Evolutionary conservation across 2,113 vertebrate genomes (phyloP).

Genomic region (Ictalurus punctatus): DNA sequence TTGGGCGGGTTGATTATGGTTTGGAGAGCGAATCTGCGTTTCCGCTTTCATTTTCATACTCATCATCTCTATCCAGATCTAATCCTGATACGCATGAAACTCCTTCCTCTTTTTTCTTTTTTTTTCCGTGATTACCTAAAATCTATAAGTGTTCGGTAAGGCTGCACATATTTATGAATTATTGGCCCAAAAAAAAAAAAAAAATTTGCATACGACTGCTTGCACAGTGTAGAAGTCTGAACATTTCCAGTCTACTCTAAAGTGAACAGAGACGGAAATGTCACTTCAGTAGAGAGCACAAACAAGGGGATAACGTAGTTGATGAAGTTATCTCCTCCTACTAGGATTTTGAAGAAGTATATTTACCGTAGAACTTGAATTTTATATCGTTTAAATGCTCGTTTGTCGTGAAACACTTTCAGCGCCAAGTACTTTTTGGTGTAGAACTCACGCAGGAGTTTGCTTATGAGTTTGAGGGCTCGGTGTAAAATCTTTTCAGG

Average conservation of each 20-base stretch:
- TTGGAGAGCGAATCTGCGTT: neutral
- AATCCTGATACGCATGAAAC: neutral
- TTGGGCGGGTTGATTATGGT: neutral
- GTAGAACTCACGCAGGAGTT: neutral
- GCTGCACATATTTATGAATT: constrained; percentile 37
- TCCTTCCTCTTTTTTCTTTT: constrained; percentile 17
- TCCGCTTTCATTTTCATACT: neutral
- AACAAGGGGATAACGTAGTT: neutral
- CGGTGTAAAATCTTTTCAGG: neutral
- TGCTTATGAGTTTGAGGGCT: neutral
- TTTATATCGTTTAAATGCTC: neutral
- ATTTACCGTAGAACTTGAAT: neutral
- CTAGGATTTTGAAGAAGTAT: neutral
- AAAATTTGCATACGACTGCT: constrained; percentile 6
- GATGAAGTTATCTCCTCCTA: too few species aligned
- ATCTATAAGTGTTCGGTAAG: constrained; percentile 23
- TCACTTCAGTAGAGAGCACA: constrained; percentile 16
- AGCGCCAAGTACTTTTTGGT: neutral
- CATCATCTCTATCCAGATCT: neutral
- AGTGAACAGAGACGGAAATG: neutral
- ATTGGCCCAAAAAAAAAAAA: constrained; percentile 10
- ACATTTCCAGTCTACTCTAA: neutral
- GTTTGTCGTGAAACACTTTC: neutral
- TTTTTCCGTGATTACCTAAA: constrained; percentile 1
- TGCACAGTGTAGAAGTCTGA: constrained; percentile 28